Evolutionary conservation across 2,888 invertebrate genomes (phyloP).

Genomic region (Pteria penguin): DNA sequence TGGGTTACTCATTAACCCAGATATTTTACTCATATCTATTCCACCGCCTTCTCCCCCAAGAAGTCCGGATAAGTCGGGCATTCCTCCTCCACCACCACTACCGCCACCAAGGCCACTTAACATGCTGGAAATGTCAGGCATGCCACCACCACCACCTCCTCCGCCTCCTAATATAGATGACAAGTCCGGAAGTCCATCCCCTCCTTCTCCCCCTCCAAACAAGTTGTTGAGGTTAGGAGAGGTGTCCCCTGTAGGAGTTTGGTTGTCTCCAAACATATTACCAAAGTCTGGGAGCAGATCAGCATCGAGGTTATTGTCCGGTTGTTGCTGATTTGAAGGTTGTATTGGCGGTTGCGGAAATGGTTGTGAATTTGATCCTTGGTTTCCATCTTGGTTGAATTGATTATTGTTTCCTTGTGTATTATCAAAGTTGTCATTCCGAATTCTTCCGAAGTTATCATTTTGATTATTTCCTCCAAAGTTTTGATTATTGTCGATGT

Average conservation of each 20-base stretch:
- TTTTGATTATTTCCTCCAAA: neutral
- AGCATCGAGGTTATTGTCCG: neutral
- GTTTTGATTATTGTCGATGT: neutral
- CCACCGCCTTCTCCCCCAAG: neutral
- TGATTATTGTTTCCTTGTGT: neutral
- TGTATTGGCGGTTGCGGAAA: neutral
- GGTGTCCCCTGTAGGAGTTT: neutral
- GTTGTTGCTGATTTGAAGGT: constrained; percentile 3
- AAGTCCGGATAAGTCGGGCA: constrained; percentile 19
- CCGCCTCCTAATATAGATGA: neutral
- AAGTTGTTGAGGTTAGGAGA: constrained; percentile 5
- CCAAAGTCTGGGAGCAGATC: neutral
- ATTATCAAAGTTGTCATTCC: neutral
- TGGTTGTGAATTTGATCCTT: constrained; percentile 1
- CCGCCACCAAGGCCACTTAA: constrained; percentile 1
- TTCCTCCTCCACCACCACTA: neutral
- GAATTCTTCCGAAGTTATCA: neutral
- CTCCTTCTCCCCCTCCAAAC: constrained; percentile 14
- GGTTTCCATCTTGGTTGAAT: neutral
- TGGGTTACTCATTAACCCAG: constrained; percentile 21
- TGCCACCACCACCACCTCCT: constrained; percentile 6
- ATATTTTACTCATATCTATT: constrained; percentile 24
- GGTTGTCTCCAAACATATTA: neutral
- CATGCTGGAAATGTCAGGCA: too few species aligned
- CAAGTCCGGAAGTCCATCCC: constrained; percentile 7